Percentiles rank a stretch among this genome's conserved stretches.
Conservation (phyloP, 2,888 invertebrate species). For the Trisateles emortualis region DNA sequence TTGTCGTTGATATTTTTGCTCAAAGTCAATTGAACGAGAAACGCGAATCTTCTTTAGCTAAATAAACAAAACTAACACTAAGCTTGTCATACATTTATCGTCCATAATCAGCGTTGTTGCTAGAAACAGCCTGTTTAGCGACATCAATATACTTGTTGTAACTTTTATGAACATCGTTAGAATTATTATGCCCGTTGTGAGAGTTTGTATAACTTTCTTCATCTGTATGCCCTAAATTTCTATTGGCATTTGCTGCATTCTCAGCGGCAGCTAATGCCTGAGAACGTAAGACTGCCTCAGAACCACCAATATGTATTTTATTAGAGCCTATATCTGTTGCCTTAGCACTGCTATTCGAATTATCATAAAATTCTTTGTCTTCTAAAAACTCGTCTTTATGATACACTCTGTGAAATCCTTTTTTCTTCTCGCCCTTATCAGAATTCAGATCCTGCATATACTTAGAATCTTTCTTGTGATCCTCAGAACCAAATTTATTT, state of each 20-base stretch:
- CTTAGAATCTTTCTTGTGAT: constrained; percentile 60
- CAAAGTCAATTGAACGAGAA: no score
- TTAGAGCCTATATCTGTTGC: constrained; percentile 62
- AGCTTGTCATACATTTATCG: no score
- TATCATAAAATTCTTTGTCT: constrained; percentile 76
- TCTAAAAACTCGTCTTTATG: constrained; percentile 79
- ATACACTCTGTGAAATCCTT: constrained; percentile 75
- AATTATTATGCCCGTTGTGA: constrained; percentile 25
- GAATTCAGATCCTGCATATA: constrained; percentile 58
- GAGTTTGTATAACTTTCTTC: constrained; percentile 49
- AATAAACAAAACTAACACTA: no score
- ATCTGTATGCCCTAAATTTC: constrained; percentile 49
- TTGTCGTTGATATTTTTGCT: no score
- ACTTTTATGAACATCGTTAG: constrained; percentile 52
- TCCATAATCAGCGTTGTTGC: constrained; percentile 43
- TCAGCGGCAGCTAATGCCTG: constrained; percentile 57
- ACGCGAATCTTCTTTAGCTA: no score
- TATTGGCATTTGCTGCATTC: constrained; percentile 50
- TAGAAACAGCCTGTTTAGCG: constrained; percentile 60
- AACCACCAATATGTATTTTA: constrained; percentile 59
- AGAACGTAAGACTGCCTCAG: constrained; percentile 61
- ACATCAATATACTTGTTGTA: constrained; percentile 62
- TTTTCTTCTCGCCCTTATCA: constrained; percentile 71
- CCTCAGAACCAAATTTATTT: constrained; percentile 71
- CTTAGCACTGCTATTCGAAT: constrained; percentile 61